phyloP scores from a whole-genome alignment of 2,797 vertebrate genomes.

The Prionace glauca region DNA sequence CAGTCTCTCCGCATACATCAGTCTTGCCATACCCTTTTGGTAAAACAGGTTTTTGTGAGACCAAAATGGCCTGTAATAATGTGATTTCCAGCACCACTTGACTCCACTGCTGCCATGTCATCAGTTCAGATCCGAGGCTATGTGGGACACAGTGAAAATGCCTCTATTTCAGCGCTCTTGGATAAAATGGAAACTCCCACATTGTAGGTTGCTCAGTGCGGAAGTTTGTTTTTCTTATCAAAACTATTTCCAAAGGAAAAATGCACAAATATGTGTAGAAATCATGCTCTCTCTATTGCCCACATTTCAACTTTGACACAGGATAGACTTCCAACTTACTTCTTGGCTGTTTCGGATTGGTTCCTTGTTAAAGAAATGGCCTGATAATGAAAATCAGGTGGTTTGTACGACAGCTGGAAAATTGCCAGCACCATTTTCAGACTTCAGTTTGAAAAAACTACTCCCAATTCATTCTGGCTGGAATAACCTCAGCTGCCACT shows the following conservation, averaged over 20 bases:
- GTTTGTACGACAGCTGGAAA: not conserved
- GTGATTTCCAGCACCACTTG: not conserved
- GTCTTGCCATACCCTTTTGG: not conserved
- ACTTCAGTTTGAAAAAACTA: not conserved
- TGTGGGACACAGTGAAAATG: too few relatives aligned
- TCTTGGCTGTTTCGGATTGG: not conserved
- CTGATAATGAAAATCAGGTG: not conserved
- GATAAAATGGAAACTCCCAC: not conserved
- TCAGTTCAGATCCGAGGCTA: not conserved
- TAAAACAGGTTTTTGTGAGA: not conserved
- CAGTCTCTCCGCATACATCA: too few relatives aligned
- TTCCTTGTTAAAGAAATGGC: not conserved
- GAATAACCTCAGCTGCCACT: not conserved
- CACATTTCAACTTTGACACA: not conserved
- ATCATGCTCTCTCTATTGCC: not conserved
- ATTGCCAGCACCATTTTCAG: not conserved
- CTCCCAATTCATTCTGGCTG: not conserved
- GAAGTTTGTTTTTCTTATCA: not conserved
- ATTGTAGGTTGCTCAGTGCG: not conserved
- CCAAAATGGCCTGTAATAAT: not conserved
- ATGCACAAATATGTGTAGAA: not conserved
- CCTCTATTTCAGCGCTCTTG: too few relatives aligned
- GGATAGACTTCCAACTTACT: not conserved
- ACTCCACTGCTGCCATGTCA: not conserved
- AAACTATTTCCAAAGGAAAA: not conserved